Percentiles rank a stretch among this genome's conserved stretches.
Conservation (phyloP, 2,797 vertebrate genomes). For the Graptemys geographica region DNA sequence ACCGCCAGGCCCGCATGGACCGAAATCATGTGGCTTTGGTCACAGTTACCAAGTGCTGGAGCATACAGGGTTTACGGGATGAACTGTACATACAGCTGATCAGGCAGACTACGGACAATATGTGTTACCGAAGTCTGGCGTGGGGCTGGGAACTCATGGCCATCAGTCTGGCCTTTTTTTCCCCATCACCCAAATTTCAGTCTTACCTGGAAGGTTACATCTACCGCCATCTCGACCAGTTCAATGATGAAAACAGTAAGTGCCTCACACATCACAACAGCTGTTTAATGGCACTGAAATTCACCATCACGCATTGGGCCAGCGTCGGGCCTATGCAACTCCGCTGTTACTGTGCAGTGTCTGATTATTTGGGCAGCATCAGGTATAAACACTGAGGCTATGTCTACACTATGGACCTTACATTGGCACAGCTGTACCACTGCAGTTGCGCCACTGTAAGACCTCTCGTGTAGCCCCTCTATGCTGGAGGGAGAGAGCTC, state of each 20-base stretch:
- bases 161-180: constrained; percentile 92
- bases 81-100: constrained; percentile 93
- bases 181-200: constrained; percentile 93
- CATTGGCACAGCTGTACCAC: no score
- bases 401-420: no score
- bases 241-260: constrained; percentile 91
- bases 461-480: no score
- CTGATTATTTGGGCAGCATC: not conserved
- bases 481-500: no score
- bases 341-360: not conserved
- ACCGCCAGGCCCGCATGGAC: constrained; percentile 89
- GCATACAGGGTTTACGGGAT: constrained; percentile 89
- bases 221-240: constrained; percentile 90
- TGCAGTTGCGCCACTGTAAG: no score
- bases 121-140: constrained; percentile 85
- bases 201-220: constrained; percentile 95
- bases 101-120: constrained; percentile 91
- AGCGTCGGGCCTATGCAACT: not conserved
- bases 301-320: not conserved
- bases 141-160: constrained; percentile 95
- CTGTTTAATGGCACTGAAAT: not conserved
- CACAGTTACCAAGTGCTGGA: constrained; percentile 92
- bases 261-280: constrained; percentile 51
- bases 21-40: constrained; percentile 87
- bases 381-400: no score